These are phyloP conservation scores for Malurus alboscapulatus DNA, from an alignment of 2,113 vertebrate species.

Conservation along the genomic window DNA sequence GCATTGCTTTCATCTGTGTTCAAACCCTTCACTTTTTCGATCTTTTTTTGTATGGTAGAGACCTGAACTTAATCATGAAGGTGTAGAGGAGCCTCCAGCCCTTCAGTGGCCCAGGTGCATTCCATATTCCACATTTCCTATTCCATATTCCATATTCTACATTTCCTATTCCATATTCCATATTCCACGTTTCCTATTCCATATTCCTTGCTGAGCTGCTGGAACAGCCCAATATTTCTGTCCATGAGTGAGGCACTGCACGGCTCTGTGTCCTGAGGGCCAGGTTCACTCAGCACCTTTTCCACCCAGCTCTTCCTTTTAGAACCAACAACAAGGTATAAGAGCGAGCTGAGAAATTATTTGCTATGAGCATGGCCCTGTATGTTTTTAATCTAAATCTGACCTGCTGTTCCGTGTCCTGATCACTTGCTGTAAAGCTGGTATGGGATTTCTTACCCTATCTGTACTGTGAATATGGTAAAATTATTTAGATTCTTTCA, in stretches of 20 bases:
- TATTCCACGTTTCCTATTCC: not conserved
- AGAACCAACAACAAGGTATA: not conserved
- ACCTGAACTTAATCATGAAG: not conserved
- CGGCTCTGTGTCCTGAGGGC: not conserved
- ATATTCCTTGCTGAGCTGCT: not conserved
- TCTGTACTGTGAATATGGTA: not conserved
- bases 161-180: not conserved
- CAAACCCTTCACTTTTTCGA: not conserved
- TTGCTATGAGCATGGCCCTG: not conserved
- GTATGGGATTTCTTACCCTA: not conserved
- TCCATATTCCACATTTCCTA: not conserved
- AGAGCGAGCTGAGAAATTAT: not conserved
- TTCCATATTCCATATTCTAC: not conserved
- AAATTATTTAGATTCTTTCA: not conserved
- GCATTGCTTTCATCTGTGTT: not conserved
- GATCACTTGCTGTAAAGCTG: not conserved
- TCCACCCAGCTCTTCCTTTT: not conserved
- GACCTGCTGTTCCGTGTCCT: not conserved
- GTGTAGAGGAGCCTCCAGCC: not conserved
- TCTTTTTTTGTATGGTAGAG: not conserved
- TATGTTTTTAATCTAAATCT: not conserved
- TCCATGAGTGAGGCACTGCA: accelerated
- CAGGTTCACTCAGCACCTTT: not conserved
- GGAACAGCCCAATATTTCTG: not conserved
- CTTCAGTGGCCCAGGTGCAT: not conserved